Evolutionary conservation across 2,797 vertebrate genomes (phyloP).

Genomic region (Malurus leucopterus): DNA sequence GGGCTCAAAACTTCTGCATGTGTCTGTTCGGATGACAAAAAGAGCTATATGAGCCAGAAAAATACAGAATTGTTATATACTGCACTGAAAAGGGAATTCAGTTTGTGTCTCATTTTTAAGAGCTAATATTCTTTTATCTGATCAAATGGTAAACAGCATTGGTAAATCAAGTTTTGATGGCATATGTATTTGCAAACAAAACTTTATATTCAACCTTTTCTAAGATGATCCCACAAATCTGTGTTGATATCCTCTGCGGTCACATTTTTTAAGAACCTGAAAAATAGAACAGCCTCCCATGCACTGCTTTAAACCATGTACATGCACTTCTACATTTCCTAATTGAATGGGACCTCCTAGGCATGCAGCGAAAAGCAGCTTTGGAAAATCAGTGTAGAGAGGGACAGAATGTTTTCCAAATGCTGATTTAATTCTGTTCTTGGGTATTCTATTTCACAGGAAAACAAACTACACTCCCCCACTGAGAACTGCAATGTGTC

Average conservation of each 20-base stretch:
- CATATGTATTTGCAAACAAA: constrained; percentile 51
- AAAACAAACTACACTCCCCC: background rate
- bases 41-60: background rate
- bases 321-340: background rate
- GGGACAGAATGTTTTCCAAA: constrained; percentile 23
- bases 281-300: constrained; percentile 10
- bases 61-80: background rate
- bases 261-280: constrained; percentile 16
- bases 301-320: constrained; percentile 11
- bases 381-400: constrained; percentile 1
- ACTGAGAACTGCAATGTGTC: background rate
- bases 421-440: constrained; percentile 22
- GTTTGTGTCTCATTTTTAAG: constrained; percentile 45
- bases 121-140: constrained; percentile 58
- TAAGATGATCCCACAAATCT: constrained; percentile 34
- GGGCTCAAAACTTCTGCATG: background rate
- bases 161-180: constrained; percentile 47
- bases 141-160: constrained; percentile 57
- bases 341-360: constrained; percentile 41
- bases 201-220: constrained; percentile 43
- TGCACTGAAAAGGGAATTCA: constrained; percentile 34
- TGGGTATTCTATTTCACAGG: background rate
- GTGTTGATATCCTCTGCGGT: constrained; percentile 40
- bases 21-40: background rate
- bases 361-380: constrained; percentile 1